Evolutionary conservation across 1,140 invertebrate genomes (phyloP), one percentile per base, ranked within the genome.

Genomic region (Stegodyphus dumicola): DNA sequence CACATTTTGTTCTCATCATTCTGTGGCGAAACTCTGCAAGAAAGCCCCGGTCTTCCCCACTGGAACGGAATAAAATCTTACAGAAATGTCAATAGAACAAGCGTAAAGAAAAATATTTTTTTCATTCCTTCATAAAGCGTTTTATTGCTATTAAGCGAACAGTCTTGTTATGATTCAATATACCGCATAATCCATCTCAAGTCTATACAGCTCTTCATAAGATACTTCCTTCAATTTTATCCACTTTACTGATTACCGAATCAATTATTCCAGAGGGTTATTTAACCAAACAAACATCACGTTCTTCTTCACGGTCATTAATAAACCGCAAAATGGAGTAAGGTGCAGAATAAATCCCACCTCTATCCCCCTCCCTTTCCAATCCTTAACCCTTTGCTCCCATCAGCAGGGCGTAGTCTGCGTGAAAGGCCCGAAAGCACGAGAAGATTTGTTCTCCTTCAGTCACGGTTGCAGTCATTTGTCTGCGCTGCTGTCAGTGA

Each of bases 211-310:
- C 33, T 33, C 33, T 33, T 33, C 33, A 3, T 33, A 33, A 33
- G 33, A 33, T 3, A 33, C 33, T 33, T 33, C 33, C 33, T 33
- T 33, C 33, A 33, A 33, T 33, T 33, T 33, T 33, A 33, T 33
- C 33, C 33, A 33, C 33, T 70, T 54, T 79, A 70, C 13, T 51
- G 77, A 60, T 9, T 49, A 69, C 52, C 77, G 48, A 79, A 79
- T 79, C 77, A 79, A 79, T 79, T 79, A 79, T 79, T 79, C 67
- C 77, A 5, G 66, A 11, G 66, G 77, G 67, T 79, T 79, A 79
- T 79, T 79, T 79, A 79, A 79, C 77, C 77, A 79, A 79, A 77
- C 76, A 77, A 77, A 79, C 67, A 79, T 77, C 76, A 77, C 76
- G 33, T 33, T 33, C 33, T 79, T 79, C 77, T 79, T 79, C 77